Base-by-base conservation (phyloP, 2,888 invertebrate genomes). In the Ellobium chinense region DNA sequence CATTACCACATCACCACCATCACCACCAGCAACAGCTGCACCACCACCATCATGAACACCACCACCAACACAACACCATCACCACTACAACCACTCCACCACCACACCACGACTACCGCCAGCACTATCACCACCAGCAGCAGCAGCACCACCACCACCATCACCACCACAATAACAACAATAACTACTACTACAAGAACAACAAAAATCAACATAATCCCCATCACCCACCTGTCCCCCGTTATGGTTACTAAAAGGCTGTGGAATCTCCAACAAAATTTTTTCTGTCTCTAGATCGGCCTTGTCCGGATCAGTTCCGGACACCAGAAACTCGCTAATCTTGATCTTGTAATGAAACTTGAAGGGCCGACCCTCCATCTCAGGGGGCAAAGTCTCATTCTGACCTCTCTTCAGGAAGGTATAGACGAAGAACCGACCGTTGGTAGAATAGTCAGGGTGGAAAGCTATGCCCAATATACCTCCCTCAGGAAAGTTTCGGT, bases 181-280 rank as follows among this genome's bases (percentile, higher is more conserved):
- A 54, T 18, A 54, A n/a, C n/a, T n/a, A n/a, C 18, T 18, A 54
- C 54, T 18, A 54, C 54, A 9, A 54, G 12, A 54, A 54, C 54
- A 54, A 14, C 54, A 54, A 9, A 9, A 54, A 9, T 54, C 54
- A 54, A 54, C 54, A 54, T 14, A 9, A 54, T 18, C 54, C 9
- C 54, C 54, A 54, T 18, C 14, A 68, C 83, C 83, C 82, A 92
- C 92, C 90, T 91, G 89, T 62, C 92, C 92, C 5, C 91, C 92
- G 81, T 92, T 92, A 83, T 92, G 92, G 78, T 92, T 92, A 83
- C 85, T 85, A 63, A 80, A 91, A 1, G 91, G 92, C 73, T 92
- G 86, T 5, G 83, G 62, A 1, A 91, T 84, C 78, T 91, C 89
- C 14, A 92, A 27, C 1, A 92, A 74, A 31, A 89, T 79, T 76